Evolutionary conservation across 2,797 vertebrate species (phyloP).

Genomic region (Crocodylus rhombifer): DNA sequence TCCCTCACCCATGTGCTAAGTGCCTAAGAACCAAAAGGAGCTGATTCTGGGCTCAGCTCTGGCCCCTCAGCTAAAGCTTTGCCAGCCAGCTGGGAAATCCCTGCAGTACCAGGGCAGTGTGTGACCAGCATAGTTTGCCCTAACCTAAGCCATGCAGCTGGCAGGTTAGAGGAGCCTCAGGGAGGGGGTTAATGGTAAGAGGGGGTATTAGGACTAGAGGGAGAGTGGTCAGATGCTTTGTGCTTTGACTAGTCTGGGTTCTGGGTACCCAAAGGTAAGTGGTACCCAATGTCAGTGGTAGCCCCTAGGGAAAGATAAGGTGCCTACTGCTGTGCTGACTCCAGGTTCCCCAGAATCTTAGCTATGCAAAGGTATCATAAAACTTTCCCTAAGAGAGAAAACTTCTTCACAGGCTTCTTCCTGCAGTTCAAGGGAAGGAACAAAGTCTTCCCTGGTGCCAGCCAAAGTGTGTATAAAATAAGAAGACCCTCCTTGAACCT

Average conservation of each 20-base stretch:
- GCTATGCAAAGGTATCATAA: background rate
- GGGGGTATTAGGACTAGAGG: background rate
- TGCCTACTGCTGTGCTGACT: background rate
- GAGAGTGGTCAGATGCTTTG: background rate
- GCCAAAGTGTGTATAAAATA: background rate
- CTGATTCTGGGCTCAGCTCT: background rate
- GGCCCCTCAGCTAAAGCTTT: background rate
- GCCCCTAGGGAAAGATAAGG: background rate
- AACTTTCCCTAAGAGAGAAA: background rate
- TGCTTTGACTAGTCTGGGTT: background rate
- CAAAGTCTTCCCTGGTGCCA: too few relatives aligned
- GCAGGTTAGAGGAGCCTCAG: background rate
- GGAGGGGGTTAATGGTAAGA: background rate
- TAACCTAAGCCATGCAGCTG: background rate
- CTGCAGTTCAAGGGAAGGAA: background rate
- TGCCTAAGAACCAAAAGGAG: background rate
- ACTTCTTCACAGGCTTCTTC: background rate
- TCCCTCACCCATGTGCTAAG: background rate
- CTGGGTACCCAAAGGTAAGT: background rate
- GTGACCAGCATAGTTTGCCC: background rate
- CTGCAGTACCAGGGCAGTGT: background rate
- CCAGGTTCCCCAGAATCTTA: background rate
- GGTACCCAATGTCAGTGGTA: background rate
- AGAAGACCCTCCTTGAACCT: background rate
- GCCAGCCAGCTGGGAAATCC: background rate